A percentile compares a stretch with the other conserved stretches of the same genome.
Evolutionary conservation across 2,888 invertebrate species (phyloP).

Genomic region (Cheilosia vulpina): DNA sequence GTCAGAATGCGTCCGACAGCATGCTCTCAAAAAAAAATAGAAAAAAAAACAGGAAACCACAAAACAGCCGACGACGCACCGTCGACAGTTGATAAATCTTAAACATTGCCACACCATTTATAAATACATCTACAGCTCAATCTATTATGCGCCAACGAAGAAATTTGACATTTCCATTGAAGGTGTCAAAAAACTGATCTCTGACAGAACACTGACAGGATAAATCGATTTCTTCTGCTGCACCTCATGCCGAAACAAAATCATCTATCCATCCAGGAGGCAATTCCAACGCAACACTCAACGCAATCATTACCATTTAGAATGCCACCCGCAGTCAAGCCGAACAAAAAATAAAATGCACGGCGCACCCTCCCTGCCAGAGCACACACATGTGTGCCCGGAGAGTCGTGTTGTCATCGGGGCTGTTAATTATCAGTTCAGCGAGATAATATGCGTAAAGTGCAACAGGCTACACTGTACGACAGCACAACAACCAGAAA

Average conservation of each 20-base stretch:
- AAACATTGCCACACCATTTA: conserved; percentile 44
- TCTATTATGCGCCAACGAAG: conserved; percentile 42
- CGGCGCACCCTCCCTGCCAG: conserved; percentile 10
- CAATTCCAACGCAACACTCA: conserved; percentile 64
- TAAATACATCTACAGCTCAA: conserved; percentile 66
- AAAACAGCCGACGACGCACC: neutral
- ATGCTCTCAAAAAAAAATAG: neutral
- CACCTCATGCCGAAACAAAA: conserved; percentile 38
- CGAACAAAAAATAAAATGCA: conserved; percentile 11
- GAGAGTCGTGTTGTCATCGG: conserved; percentile 68
- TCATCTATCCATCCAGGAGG: conserved; percentile 69
- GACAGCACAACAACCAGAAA: conserved; percentile 33
- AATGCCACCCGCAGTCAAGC: conserved; percentile 72
- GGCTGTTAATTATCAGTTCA: conserved; percentile 68
- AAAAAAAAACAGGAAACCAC: conserved; percentile 12
- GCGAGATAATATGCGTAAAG: conserved; percentile 57
- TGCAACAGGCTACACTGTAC: conserved; percentile 49
- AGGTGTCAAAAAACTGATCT: conserved; percentile 65
- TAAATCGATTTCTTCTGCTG: conserved; percentile 66
- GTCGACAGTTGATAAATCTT: neutral
- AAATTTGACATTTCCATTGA: conserved; percentile 66
- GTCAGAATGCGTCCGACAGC: neutral
- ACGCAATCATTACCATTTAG: conserved; percentile 68
- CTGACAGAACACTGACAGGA: conserved; percentile 69
- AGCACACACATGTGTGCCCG: conserved; percentile 23